Evolutionary conservation across 2,113 vertebrate species (phyloP).

Genomic region (Microtus oregoni): DNA sequence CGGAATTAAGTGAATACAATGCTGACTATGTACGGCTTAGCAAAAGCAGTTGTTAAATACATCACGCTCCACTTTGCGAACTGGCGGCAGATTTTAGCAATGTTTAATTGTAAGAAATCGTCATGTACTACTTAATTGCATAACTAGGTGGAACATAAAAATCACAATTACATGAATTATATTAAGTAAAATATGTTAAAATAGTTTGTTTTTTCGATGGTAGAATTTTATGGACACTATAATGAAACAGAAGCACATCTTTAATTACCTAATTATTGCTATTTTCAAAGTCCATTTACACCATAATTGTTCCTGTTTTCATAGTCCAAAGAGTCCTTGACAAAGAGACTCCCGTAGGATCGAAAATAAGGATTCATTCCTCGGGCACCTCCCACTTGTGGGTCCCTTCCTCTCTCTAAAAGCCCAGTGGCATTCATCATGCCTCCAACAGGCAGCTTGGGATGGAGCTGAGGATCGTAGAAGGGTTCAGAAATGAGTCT

Average conservation of each 20-base stretch:
- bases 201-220: slow-evolving; percentile 85
- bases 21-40: slow-evolving; percentile 87
- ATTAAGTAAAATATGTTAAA: slow-evolving; percentile 89
- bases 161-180: slow-evolving; percentile 87
- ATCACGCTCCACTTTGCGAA: slow-evolving; percentile 82
- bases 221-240: slow-evolving; percentile 85
- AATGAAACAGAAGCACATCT: slow-evolving; percentile 85
- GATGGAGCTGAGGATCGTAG: not conserved
- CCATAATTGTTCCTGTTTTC: slow-evolving; percentile 83
- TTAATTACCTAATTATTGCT: slow-evolving; percentile 89
- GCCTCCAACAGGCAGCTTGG: not conserved
- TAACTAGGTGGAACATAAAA: slow-evolving; percentile 87
- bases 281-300: slow-evolving; percentile 87
- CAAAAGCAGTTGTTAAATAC: slow-evolving; percentile 88
- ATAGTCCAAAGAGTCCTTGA: slow-evolving; percentile 78
- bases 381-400: not conserved
- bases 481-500: not conserved
- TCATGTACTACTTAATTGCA: slow-evolving; percentile 87
- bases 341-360: slow-evolving; percentile 70
- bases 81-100: slow-evolving; percentile 83
- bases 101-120: slow-evolving; percentile 88
- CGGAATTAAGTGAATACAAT: slow-evolving; percentile 87
- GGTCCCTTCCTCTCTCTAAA: not conserved
- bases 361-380: slow-evolving; percentile 62
- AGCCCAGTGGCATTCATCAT: not conserved